Evolutionary conservation across 2,888 invertebrate species (phyloP).

Genomic region (Charanyca ferruginea): DNA sequence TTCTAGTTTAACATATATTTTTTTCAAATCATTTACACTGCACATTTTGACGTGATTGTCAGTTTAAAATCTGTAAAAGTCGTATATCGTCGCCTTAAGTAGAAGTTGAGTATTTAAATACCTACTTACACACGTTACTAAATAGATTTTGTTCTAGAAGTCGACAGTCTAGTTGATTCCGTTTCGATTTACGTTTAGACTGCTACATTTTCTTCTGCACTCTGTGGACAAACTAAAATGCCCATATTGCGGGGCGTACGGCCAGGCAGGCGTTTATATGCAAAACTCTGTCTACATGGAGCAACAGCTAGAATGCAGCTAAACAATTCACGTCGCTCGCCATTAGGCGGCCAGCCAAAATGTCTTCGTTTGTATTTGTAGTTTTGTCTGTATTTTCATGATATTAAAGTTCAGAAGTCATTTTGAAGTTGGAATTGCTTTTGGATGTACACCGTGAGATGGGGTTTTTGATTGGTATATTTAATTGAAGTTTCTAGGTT

Average conservation of each 20-base stretch:
- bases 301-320: conserved; percentile 55
- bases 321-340: conserved; percentile 72
- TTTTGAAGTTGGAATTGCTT: conserved; percentile 50
- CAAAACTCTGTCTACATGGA: conserved; percentile 59
- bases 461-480: conserved; percentile 28
- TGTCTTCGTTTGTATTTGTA: conserved; percentile 72
- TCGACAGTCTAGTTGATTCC: too few relatives aligned
- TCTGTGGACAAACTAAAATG: conserved; percentile 45
- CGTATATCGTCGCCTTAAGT: too few relatives aligned
- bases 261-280: conserved; percentile 60
- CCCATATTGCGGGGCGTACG: conserved; percentile 39
- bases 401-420: conserved; percentile 56
- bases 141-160: not conserved
- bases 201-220: conserved; percentile 1
- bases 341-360: conserved; percentile 80
- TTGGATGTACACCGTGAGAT: conserved; percentile 28
- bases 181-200: not conserved
- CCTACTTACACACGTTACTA: not conserved
- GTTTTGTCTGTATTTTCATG: conserved; percentile 56
- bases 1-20: too few relatives aligned
- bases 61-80: too few relatives aligned
- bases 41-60: too few relatives aligned
- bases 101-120: not conserved
- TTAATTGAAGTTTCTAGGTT: conserved; percentile 25
- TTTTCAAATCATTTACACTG: too few relatives aligned